Evolutionary conservation across 1,140 invertebrate genomes (phyloP).

Genomic region (Adelges cooleyi): DNA sequence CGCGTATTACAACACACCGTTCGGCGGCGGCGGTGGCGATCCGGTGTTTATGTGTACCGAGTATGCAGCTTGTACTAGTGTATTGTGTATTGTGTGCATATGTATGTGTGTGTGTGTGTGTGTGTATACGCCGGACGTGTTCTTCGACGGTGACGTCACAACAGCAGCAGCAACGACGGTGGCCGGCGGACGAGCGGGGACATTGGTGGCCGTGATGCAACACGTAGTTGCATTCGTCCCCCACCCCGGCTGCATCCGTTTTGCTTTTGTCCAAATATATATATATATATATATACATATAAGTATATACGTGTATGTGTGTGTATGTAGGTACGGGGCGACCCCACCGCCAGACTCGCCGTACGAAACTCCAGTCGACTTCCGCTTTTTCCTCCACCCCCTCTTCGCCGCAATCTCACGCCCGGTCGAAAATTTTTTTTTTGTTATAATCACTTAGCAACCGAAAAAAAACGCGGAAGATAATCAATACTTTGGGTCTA

Average conservation of each 20-base stretch:
- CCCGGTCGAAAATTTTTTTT: conserved; percentile 17
- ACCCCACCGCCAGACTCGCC: not conserved
- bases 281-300: not conserved
- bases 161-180: not conserved
- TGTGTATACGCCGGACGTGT: conserved; percentile 1
- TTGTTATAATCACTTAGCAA: conserved; percentile 31
- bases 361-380: not conserved
- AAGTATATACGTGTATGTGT: not conserved
- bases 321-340: not conserved
- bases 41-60: not conserved
- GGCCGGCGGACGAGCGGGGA: not conserved
- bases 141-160: conserved; percentile 13
- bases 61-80: not conserved
- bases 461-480: conserved; percentile 36
- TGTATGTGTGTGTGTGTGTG: not conserved
- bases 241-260: not conserved
- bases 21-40: conserved; percentile 3
- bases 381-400: not conserved
- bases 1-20: conserved; percentile 16
- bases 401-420: not conserved
- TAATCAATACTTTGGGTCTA: conserved; percentile 26
- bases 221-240: conserved; percentile 25
- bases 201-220: conserved; percentile 10
- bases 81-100: too few relatives aligned
- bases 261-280: not conserved